A percentile compares a stretch with the other conserved stretches of the same genome.
These are phyloP conservation scores for Gerris buenoi DNA, from an alignment of 1,140 invertebrate genomes.

Conservation along the genomic window DNA sequence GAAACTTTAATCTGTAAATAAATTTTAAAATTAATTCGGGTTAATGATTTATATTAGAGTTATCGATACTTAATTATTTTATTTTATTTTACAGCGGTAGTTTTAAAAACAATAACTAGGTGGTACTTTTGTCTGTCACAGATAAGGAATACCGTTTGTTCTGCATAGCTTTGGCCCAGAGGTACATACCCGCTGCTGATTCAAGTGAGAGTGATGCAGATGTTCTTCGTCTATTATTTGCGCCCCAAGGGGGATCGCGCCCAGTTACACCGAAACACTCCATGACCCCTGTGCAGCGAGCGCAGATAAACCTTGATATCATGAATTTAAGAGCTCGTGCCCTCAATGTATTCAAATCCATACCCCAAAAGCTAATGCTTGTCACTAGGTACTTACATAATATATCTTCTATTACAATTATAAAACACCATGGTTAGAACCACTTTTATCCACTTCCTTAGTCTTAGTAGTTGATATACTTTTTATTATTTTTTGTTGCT, in stretches of 20 bases:
- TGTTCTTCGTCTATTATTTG: constrained; percentile 25
- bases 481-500: too few species aligned
- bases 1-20: too few species aligned
- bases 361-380: constrained; percentile 32
- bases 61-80: too few species aligned
- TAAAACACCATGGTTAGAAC: too few species aligned
- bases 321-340: constrained; percentile 30
- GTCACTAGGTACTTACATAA: constrained; percentile 38
- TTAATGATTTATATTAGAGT: too few species aligned
- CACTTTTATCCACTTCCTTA: too few species aligned
- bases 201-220: constrained; percentile 17
- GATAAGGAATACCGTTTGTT: constrained; percentile 30
- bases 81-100: too few species aligned
- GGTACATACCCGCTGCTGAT: constrained; percentile 21
- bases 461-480: too few species aligned
- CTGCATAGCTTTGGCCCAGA: constrained; percentile 30
- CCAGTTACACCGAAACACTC: background rate
- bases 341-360: constrained; percentile 30
- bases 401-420: too few species aligned
- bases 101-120: too few species aligned
- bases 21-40: too few species aligned
- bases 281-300: constrained; percentile 28
- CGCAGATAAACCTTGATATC: constrained; percentile 28
- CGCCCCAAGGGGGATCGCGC: constrained; percentile 21
- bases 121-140: too few species aligned